These are phyloP conservation scores for Dascillus cervinus DNA, from an alignment of 2,888 invertebrate species.

Conservation along the genomic window DNA sequence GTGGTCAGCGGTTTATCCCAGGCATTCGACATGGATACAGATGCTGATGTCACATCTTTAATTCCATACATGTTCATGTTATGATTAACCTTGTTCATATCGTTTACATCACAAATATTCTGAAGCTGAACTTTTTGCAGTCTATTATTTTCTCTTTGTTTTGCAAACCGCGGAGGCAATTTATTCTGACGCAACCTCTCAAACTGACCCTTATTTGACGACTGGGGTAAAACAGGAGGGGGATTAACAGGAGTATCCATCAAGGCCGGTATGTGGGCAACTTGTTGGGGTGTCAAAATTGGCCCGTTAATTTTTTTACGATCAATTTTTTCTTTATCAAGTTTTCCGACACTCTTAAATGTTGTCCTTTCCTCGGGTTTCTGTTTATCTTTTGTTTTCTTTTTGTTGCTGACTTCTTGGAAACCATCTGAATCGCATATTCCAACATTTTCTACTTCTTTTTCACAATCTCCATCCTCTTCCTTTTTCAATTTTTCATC, in stretches of 20 bases:
- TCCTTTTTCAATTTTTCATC: constrained; percentile 41
- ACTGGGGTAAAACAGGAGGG: constrained; percentile 37
- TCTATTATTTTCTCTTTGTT: constrained; percentile 56
- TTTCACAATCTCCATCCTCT: constrained; percentile 27
- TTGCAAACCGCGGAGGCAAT: constrained; percentile 70
- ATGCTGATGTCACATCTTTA: constrained; percentile 42
- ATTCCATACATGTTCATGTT: constrained; percentile 32
- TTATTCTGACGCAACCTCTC: constrained; percentile 50
- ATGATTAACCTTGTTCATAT: constrained; percentile 43
- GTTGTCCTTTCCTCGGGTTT: constrained; percentile 35
- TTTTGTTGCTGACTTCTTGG: constrained; percentile 78
- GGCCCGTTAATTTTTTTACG: constrained; percentile 16
- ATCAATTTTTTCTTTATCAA: constrained; percentile 25
- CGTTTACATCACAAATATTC: constrained; percentile 43
- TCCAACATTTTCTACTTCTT: constrained; percentile 33
- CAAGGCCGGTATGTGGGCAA: constrained; percentile 45
- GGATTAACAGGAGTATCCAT: constrained; percentile 47
- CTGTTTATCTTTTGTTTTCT: constrained; percentile 57
- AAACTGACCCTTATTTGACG: constrained; percentile 28
- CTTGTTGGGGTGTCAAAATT: constrained; percentile 35
- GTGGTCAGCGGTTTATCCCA: constrained; percentile 81
- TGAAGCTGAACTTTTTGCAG: constrained; percentile 45
- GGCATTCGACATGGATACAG: constrained; percentile 70
- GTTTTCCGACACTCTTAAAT: constrained; percentile 26
- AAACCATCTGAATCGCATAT: constrained; percentile 63